These are phyloP conservation scores for Callinectes sapidus DNA, from an alignment of 2,888 invertebrate species.

Conservation along the genomic window DNA sequence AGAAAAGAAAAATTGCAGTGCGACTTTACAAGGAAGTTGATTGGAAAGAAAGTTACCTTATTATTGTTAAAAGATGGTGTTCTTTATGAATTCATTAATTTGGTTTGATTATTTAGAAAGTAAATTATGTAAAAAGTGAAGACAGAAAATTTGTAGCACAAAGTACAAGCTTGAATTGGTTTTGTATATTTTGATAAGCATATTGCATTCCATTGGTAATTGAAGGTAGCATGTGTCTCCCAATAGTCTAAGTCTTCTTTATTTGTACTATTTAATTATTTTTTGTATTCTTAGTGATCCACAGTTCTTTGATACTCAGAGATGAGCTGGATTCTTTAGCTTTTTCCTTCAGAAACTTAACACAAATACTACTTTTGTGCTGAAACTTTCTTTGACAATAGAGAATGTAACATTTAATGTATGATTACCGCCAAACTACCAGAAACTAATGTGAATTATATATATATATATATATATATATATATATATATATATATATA, in stretches of 20 bases:
- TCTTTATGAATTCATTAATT: not conserved
- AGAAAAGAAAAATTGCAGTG: not conserved
- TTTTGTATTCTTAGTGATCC: not conserved
- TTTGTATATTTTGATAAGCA: not conserved
- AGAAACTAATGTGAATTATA: not conserved
- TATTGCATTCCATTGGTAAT: not conserved
- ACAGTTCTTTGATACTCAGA: not conserved
- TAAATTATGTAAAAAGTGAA: not conserved
- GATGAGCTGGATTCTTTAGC: not conserved
- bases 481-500: conserved; percentile 12
- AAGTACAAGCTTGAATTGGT: not conserved
- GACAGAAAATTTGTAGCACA: not conserved
- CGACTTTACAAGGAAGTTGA: not conserved
- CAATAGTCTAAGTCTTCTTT: not conserved
- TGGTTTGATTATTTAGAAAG: not conserved
- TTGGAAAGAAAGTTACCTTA: not conserved
- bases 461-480: conserved; percentile 5
- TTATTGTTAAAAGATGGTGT: not conserved
- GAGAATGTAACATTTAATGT: not conserved
- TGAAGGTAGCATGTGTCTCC: not conserved
- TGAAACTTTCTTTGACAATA: not conserved
- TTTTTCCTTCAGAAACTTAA: not conserved
- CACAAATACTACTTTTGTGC: not conserved
- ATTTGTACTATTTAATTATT: not conserved
- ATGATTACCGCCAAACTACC: conserved; percentile 13